Conservation (phyloP, 2,797 vertebrate genomes). For the Xenentodon cancila region DNA sequence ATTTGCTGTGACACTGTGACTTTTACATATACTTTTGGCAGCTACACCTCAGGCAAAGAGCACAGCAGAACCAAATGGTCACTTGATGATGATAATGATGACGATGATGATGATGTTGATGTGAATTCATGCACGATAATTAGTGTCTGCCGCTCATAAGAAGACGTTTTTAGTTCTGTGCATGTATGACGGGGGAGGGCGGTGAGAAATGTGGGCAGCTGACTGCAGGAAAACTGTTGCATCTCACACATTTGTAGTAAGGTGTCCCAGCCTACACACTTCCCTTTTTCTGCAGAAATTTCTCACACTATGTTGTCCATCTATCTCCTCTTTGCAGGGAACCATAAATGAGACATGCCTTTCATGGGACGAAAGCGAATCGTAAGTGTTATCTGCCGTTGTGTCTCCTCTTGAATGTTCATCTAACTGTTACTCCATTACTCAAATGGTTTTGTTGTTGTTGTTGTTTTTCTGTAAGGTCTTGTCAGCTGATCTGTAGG, state of each 20-base stretch:
- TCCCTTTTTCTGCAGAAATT: conserved; percentile 39
- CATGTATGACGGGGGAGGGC: conserved; percentile 15
- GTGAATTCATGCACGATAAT: conserved; percentile 41
- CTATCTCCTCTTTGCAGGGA: conserved; percentile 80
- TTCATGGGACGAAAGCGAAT: conserved; percentile 92
- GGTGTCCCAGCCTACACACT: conserved; percentile 43
- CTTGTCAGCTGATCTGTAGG: conserved; percentile 21
- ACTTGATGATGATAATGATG: conserved; percentile 14
- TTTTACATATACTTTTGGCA: conserved; percentile 55
- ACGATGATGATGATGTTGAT: conserved; percentile 19
- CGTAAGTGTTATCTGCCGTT: conserved; percentile 84
- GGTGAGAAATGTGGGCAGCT: conserved; percentile 51
- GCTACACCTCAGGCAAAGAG: conserved; percentile 44
- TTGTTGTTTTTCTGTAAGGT: background rate
- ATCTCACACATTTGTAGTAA: conserved; percentile 59
- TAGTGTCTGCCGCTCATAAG: conserved; percentile 38
- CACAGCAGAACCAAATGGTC: conserved; percentile 42
- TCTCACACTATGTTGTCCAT: conserved; percentile 58
- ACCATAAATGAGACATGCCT: conserved; percentile 98
- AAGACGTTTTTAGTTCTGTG: conserved; percentile 52
- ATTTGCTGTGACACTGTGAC: conserved; percentile 70
- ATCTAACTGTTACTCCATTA: conserved; percentile 14
- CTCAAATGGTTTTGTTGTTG: background rate
- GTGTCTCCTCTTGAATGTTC: conserved; percentile 18
- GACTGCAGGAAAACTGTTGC: conserved; percentile 61